These are phyloP conservation scores for Darevskia nairensis DNA, from an alignment of 2,797 vertebrate species.

Conservation along the genomic window DNA sequence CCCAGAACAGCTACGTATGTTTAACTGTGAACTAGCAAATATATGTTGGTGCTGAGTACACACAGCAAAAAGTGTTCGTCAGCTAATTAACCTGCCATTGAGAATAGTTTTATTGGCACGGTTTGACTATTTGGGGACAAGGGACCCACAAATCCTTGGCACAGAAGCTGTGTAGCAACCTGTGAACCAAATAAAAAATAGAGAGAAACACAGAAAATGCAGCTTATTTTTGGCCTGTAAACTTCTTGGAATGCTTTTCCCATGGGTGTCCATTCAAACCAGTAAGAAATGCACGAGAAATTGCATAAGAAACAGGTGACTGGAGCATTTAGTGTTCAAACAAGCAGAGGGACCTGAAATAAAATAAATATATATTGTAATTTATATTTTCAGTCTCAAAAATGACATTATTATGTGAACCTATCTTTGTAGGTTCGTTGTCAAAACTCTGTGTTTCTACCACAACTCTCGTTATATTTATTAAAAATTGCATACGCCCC, in stretches of 20 bases:
- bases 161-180: conserved; percentile 67
- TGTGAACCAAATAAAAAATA: conserved; percentile 55
- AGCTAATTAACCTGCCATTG: conserved; percentile 74
- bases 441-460: not conserved
- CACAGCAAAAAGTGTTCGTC: conserved; percentile 42
- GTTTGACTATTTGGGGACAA: conserved; percentile 76
- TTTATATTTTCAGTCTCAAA: conserved; percentile 45
- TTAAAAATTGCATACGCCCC: not conserved
- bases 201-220: conserved; percentile 58
- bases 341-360: conserved; percentile 79
- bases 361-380: conserved; percentile 63
- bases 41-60: conserved; percentile 54
- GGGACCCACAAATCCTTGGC: conserved; percentile 80
- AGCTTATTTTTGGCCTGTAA: conserved; percentile 70
- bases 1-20: conserved; percentile 42
- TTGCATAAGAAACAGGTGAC: conserved; percentile 9
- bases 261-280: conserved; percentile 49
- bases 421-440: conserved; percentile 24
- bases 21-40: conserved; percentile 52
- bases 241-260: conserved; percentile 60
- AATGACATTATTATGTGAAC: conserved; percentile 46
- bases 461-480: not conserved
- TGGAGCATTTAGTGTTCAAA: conserved; percentile 58
- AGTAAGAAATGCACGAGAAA: not conserved
- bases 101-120: conserved; percentile 78